Conservation (phyloP, 2,888 invertebrate genomes). For the Lysandra bellargus region DNA sequence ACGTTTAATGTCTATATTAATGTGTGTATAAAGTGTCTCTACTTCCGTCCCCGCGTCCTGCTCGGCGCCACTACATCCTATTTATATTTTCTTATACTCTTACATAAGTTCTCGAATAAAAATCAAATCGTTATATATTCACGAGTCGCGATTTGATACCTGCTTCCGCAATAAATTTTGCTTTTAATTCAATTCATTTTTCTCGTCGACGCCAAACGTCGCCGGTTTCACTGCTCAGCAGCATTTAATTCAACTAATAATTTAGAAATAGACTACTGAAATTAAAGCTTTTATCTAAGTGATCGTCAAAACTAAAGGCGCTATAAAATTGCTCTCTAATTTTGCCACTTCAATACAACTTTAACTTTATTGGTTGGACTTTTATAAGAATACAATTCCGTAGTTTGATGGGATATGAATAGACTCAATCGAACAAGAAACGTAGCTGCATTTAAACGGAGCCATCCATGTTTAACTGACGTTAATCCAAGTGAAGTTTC, state of each 20-base stretch:
- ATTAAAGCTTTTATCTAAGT: background rate
- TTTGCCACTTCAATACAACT: too few relatives aligned
- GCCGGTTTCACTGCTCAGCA: background rate
- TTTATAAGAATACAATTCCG: too few relatives aligned
- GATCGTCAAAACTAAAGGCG: background rate
- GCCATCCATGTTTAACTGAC: background rate
- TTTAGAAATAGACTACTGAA: background rate
- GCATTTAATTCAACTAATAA: background rate
- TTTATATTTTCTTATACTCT: slow-evolving; percentile 38
- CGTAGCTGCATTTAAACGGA: background rate
- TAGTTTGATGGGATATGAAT: too few relatives aligned
- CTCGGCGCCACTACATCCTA: slow-evolving; percentile 73
- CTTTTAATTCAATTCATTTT: slow-evolving; percentile 21
- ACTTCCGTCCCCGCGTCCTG: slow-evolving; percentile 61
- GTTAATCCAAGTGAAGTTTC: background rate
- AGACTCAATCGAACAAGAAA: too few relatives aligned
- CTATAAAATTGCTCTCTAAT: background rate
- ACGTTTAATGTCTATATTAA: slow-evolving; percentile 30
- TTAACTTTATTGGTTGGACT: too few relatives aligned
- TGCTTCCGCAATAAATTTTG: slow-evolving; percentile 25
- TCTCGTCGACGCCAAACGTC: background rate
- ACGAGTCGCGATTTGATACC: slow-evolving; percentile 15
- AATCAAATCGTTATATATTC: slow-evolving; percentile 18
- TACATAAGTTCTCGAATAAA: slow-evolving; percentile 24
- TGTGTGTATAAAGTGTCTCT: slow-evolving; percentile 28